Evolutionary conservation across 2,888 invertebrate species (phyloP).

Genomic region (Icerya purchasi): DNA sequence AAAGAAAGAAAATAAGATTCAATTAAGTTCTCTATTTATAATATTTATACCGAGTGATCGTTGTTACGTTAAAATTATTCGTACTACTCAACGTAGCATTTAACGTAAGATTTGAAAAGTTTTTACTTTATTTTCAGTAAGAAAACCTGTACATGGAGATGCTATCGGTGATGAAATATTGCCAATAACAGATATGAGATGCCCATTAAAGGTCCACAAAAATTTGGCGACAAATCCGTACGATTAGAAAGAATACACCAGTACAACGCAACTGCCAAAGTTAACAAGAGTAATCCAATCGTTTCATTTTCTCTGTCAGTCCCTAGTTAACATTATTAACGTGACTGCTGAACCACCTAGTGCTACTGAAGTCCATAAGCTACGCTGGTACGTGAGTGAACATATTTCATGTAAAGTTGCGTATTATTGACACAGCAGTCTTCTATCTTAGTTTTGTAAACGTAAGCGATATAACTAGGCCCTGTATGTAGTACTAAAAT

Average conservation of each 20-base stretch:
- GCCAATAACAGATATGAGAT: conserved; percentile 55
- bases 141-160: conserved; percentile 45
- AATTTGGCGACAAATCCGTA: conserved; percentile 64
- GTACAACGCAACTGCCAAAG: conserved; percentile 49
- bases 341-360: conserved; percentile 28
- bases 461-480: conserved; percentile 4
- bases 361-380: too few relatives aligned
- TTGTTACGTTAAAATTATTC: too few relatives aligned
- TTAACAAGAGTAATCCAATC: conserved; percentile 40
- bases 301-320: conserved; percentile 26
- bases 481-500: too few relatives aligned
- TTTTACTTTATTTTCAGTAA: conserved; percentile 47
- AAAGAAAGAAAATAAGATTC: too few relatives aligned
- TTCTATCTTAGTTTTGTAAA: conserved; percentile 1
- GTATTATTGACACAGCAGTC: too few relatives aligned
- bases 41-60: too few relatives aligned
- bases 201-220: conserved; percentile 65
- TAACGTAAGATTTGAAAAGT: too few relatives aligned
- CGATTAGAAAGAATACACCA: conserved; percentile 46
- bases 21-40: too few relatives aligned
- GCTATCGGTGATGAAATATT: conserved; percentile 60
- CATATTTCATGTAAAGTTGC: too few relatives aligned
- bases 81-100: too few relatives aligned
- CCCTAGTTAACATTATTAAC: conserved; percentile 24
- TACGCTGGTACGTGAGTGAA: too few relatives aligned